A percentile compares a stretch with the other conserved stretches of the same genome.
phyloP scores from a whole-genome alignment of 2,797 vertebrate species.

The Periophthalmus magnuspinnatus region DNA sequence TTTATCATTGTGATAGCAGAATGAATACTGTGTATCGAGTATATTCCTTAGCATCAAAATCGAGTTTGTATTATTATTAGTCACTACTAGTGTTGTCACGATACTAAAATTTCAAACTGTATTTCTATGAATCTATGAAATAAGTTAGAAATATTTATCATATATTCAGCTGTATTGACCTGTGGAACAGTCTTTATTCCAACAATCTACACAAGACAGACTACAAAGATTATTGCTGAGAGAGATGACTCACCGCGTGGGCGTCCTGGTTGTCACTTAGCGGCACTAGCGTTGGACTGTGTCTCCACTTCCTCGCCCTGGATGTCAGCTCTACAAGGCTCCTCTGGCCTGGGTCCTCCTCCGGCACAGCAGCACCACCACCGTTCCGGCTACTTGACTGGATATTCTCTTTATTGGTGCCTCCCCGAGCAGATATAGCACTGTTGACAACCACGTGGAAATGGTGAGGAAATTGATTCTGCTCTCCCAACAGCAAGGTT shows the following conservation, averaged over 20 bases:
- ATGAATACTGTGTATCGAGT: too few species aligned
- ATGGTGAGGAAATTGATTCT: conserved; percentile 26
- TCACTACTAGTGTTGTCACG: too few species aligned
- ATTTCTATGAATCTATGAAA: conserved; percentile 6
- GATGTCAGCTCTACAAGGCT: conserved; percentile 65
- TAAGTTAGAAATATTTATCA: neutral
- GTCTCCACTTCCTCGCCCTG: conserved; percentile 83
- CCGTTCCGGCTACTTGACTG: conserved; percentile 70
- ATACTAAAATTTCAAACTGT: too few species aligned
- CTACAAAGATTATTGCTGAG: neutral
- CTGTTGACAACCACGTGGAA: conserved; percentile 43
- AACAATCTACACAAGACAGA: neutral
- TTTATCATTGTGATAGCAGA: too few species aligned
- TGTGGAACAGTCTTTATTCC: neutral
- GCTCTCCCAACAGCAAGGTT: conserved; percentile 19
- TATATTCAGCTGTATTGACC: conserved; percentile 1
- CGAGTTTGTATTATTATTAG: too few species aligned
- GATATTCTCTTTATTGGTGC: conserved; percentile 91
- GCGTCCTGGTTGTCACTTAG: conserved; percentile 81
- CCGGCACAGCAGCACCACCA: conserved; percentile 25
- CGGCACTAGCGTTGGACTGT: conserved; percentile 79
- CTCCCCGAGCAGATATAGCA: conserved; percentile 65
- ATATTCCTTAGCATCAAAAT: too few species aligned
- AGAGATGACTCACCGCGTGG: conserved; percentile 79
- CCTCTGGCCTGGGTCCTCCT: conserved; percentile 73